Evolutionary conservation across 2,113 vertebrate genomes (phyloP).

Genomic region (Nyctibius bracteatus): DNA sequence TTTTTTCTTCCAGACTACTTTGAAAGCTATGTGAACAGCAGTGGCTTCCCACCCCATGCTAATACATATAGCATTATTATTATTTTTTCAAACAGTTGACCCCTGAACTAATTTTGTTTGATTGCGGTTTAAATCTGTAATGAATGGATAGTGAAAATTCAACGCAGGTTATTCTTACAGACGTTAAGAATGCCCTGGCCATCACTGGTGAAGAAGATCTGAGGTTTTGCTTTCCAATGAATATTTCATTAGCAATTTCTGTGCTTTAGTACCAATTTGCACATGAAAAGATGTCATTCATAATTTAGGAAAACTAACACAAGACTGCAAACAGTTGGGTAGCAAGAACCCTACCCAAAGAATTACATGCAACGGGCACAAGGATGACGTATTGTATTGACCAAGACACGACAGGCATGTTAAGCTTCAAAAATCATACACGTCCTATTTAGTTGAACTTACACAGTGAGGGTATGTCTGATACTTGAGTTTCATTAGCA

Average conservation of each 20-base stretch:
- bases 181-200: background rate
- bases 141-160: background rate
- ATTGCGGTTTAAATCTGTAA: background rate
- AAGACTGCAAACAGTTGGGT: background rate
- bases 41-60: background rate
- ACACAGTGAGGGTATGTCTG: background rate
- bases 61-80: too few relatives aligned
- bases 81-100: background rate
- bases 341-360: background rate
- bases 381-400: background rate
- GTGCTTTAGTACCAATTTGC: background rate
- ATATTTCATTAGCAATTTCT: background rate
- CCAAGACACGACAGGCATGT: background rate
- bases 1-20: background rate
- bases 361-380: background rate
- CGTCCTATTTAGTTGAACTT: background rate
- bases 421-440: background rate
- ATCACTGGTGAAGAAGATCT: background rate
- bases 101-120: background rate
- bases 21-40: background rate
- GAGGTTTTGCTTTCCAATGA: background rate
- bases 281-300: background rate
- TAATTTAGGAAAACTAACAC: background rate
- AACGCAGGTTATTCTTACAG: background rate
- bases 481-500: background rate